phyloP scores from a whole-genome alignment of 2,888 invertebrate species.

The Schrankia costaestrigalis region DNA sequence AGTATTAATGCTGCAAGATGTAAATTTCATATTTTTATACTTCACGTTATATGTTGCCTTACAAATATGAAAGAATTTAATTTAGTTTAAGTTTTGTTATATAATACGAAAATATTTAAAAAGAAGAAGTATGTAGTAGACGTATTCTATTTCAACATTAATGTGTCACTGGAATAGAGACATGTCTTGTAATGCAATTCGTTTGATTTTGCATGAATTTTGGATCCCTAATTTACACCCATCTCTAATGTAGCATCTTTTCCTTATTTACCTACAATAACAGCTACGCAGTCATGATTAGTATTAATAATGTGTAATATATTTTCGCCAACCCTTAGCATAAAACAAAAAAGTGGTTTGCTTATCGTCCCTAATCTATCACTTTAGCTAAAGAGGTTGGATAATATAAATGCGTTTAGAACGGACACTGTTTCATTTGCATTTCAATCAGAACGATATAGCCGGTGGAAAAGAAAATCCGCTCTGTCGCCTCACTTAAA shows the following conservation, averaged over 20 bases:
- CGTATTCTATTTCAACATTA: too few relatives aligned
- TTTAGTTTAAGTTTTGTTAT: conserved; percentile 2
- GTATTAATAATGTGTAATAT: too few relatives aligned
- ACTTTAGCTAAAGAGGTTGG: conserved; percentile 63
- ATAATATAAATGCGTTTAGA: conserved; percentile 71
- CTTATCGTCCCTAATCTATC: conserved; percentile 46
- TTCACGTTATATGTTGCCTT: conserved; percentile 6
- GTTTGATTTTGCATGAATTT: too few relatives aligned
- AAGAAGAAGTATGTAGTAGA: too few relatives aligned
- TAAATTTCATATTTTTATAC: conserved; percentile 25
- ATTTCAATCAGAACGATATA: conserved; percentile 78
- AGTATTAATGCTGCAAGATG: conserved; percentile 30
- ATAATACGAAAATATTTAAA: too few relatives aligned
- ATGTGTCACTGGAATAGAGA: too few relatives aligned
- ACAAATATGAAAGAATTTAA: conserved; percentile 13
- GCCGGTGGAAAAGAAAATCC: conserved; percentile 76
- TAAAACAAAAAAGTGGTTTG: conserved; percentile 22
- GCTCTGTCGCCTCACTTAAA: conserved; percentile 75
- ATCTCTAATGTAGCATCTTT: too few relatives aligned
- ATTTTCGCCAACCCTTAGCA: too few relatives aligned
- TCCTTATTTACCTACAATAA: too few relatives aligned
- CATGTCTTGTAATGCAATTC: too few relatives aligned
- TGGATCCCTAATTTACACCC: too few relatives aligned
- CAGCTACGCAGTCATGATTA: too few relatives aligned
- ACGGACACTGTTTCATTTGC: conserved; percentile 76